Evolutionary conservation across 2,797 vertebrate species (phyloP).

Genomic region (Enteromius trimaculatus): DNA sequence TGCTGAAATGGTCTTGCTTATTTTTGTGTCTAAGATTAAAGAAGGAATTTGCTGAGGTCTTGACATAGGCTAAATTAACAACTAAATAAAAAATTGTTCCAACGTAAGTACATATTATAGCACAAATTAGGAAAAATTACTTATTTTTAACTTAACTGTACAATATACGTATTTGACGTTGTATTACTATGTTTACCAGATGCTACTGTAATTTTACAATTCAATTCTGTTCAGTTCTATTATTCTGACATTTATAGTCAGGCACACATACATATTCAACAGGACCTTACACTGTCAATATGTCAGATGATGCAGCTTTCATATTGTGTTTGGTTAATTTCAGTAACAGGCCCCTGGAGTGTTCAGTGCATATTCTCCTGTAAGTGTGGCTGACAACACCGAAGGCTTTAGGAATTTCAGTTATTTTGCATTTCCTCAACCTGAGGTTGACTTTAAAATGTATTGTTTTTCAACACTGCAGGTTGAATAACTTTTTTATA

Average conservation of each 20-base stretch:
- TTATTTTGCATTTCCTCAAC: slow-evolving; percentile 35
- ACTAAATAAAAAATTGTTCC: neutral
- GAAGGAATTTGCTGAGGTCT: neutral
- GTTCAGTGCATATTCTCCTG: slow-evolving; percentile 5
- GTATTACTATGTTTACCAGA: slow-evolving; percentile 2
- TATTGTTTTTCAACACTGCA: slow-evolving; percentile 38
- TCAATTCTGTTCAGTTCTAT: slow-evolving; percentile 13
- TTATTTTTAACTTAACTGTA: neutral
- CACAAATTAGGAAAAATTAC: neutral
- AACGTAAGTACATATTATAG: neutral
- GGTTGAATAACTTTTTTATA: slow-evolving; percentile 27
- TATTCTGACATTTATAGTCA: slow-evolving; percentile 19
- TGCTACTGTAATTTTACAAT: slow-evolving; percentile 27
- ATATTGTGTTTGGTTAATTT: slow-evolving; percentile 47
- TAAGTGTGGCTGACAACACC: slow-evolving; percentile 46
- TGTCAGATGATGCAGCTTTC: slow-evolving; percentile 25
- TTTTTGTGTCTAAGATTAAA: neutral
- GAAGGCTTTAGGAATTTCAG: slow-evolving; percentile 48
- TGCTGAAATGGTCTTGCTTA: neutral
- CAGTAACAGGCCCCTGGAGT: slow-evolving; percentile 31
- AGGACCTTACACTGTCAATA: slow-evolving; percentile 15
- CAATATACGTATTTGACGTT: neutral
- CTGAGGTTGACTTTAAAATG: slow-evolving; percentile 40
- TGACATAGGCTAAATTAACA: neutral
- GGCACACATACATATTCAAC: slow-evolving; percentile 15